Evolutionary conservation across 2,797 vertebrate species (phyloP).

Genomic region (Parauchenoglanis punctatus): DNA sequence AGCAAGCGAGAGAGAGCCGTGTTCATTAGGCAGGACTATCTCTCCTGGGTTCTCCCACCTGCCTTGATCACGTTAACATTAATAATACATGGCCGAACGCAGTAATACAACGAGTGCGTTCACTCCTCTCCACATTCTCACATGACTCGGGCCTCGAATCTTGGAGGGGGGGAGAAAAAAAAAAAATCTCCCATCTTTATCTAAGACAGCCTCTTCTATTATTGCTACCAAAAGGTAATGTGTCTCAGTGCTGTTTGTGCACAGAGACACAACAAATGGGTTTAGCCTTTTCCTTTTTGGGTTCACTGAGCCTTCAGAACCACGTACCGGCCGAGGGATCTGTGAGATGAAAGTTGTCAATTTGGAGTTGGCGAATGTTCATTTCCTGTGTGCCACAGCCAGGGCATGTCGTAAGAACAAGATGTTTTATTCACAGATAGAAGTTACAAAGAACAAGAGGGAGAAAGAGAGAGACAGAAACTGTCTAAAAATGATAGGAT

Average conservation of each 20-base stretch:
- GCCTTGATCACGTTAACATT: conserved; percentile 84
- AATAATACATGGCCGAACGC: conserved; percentile 82
- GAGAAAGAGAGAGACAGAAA: conserved; percentile 33
- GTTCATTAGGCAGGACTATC: conserved; percentile 80
- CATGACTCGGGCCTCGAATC: conserved; percentile 67
- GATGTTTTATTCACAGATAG: conserved; percentile 66
- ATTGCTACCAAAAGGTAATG: conserved; percentile 70
- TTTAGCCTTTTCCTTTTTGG: conserved; percentile 75
- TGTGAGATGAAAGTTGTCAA: conserved; percentile 75
- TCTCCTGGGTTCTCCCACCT: conserved; percentile 82
- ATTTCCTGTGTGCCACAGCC: conserved; percentile 62
- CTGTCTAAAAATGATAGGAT: conserved; percentile 61
- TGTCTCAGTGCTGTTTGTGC: conserved; percentile 60
- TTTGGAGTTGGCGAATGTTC: conserved; percentile 68
- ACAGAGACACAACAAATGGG: conserved; percentile 65
- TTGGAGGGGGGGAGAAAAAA: conserved; percentile 56
- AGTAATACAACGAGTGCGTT: conserved; percentile 81
- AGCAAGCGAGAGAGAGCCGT: conserved; percentile 60
- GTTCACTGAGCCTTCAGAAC: conserved; percentile 78
- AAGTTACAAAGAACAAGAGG: conserved; percentile 47
- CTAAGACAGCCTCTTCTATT: conserved; percentile 64
- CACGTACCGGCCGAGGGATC: conserved; percentile 64
- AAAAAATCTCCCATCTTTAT: conserved; percentile 77
- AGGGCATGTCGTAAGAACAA: conserved; percentile 53
- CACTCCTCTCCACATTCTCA: conserved; percentile 64